Conservation (phyloP, 2,888 invertebrate genomes). For the Drosophila anomalipes region DNA sequence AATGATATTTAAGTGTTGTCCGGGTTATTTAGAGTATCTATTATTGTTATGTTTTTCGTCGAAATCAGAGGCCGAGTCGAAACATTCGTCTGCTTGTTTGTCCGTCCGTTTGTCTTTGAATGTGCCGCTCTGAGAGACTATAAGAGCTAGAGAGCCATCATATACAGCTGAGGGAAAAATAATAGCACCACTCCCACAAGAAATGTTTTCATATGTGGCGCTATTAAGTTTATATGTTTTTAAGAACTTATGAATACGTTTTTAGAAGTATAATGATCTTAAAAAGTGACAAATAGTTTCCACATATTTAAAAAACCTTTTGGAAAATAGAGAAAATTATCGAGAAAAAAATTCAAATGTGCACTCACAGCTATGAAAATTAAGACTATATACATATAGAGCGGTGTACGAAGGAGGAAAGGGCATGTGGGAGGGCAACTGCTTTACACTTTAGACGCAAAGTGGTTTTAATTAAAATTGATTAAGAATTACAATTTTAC, state of each 20-base stretch:
- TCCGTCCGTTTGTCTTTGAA: background rate
- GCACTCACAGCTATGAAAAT: no score
- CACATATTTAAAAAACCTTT: background rate
- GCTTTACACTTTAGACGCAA: no score
- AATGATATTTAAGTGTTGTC: background rate
- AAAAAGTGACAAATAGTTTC: background rate
- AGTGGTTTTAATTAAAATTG: no score
- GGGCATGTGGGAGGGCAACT: no score
- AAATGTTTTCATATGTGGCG: background rate
- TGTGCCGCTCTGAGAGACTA: background rate
- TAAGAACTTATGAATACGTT: no score
- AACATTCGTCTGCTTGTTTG: background rate
- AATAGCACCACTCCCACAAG: background rate
- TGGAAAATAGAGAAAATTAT: background rate
- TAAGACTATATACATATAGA: no score
- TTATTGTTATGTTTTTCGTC: background rate
- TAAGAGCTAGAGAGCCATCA: background rate
- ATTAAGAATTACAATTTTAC: no score
- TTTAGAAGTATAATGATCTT: background rate
- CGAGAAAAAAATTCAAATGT: no score
- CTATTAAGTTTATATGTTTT: background rate
- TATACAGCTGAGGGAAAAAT: background rate
- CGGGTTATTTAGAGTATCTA: background rate
- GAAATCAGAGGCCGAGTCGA: background rate
- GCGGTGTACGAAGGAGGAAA: no score